These are phyloP conservation scores for Indicator indicator DNA, from an alignment of 2,113 vertebrate genomes.

Conservation along the genomic window DNA sequence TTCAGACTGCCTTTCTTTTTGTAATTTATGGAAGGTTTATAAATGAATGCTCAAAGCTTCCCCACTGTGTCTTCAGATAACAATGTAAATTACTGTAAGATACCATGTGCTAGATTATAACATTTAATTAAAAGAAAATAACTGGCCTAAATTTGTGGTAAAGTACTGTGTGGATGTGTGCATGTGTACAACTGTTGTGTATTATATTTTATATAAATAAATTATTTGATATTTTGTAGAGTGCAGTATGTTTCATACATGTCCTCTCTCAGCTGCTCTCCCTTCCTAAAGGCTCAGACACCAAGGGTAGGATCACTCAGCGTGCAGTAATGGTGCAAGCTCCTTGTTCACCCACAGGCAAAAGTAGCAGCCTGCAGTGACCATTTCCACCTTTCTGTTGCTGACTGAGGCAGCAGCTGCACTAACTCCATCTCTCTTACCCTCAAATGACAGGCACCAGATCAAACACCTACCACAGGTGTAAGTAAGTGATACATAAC, in stretches of 20 bases:
- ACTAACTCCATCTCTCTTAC: fast-evolving
- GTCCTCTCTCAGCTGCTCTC: neutral
- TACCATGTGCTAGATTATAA: conserved; percentile 88
- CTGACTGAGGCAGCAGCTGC: neutral
- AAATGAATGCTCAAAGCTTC: conserved; percentile 87
- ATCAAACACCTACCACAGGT: fast-evolving
- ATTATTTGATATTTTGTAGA: conserved; percentile 98
- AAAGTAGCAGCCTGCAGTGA: fast-evolving
- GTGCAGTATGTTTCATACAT: conserved; percentile 32
- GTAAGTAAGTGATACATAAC: fast-evolving
- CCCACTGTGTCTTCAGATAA: conserved; percentile 93
- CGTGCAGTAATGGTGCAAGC: fast-evolving
- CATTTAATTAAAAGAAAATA: conserved; percentile 79
- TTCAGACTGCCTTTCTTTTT: conserved; percentile 99
- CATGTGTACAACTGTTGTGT: conserved; percentile 87
- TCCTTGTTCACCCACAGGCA: fast-evolving
- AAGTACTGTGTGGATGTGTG: conserved; percentile 92
- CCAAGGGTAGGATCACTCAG: fast-evolving
- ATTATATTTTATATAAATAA: conserved; percentile 93
- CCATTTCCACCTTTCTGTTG: fast-evolving
- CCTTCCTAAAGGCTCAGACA: fast-evolving
- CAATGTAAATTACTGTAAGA: conserved; percentile 85
- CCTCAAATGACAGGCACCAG: neutral
- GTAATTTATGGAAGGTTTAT: conserved; percentile 88
- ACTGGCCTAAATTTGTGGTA: conserved; percentile 87